Conservation (phyloP, 2,888 invertebrate species). For the Polydesmus complanatus region DNA sequence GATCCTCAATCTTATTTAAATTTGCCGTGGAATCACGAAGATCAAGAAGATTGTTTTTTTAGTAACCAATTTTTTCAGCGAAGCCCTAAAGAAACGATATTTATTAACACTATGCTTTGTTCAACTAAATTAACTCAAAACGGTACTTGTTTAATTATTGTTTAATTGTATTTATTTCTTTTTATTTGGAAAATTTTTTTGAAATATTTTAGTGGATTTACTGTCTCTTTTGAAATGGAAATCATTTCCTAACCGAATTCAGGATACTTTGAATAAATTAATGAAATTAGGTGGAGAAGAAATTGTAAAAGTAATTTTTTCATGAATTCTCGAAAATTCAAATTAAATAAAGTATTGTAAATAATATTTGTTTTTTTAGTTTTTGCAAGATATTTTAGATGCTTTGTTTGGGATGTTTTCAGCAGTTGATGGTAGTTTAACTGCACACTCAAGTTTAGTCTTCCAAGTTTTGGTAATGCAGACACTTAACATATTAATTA, state of each 20-base stretch:
- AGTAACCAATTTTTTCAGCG: constrained; percentile 44
- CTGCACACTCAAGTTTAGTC: constrained; percentile 75
- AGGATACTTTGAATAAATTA: constrained; percentile 68
- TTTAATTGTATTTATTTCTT: background rate
- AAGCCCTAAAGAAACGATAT: constrained; percentile 70
- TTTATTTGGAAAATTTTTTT: background rate
- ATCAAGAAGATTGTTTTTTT: constrained; percentile 23
- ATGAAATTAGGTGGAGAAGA: constrained; percentile 73
- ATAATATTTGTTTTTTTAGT: constrained; percentile 33
- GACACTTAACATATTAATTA: too few relatives aligned
- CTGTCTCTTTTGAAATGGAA: constrained; percentile 83
- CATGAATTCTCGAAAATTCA: background rate
- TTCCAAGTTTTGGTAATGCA: constrained; percentile 74
- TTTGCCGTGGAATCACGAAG: constrained; percentile 17
- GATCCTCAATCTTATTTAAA: constrained; percentile 40
- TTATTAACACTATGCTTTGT: constrained; percentile 68
- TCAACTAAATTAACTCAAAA: constrained; percentile 96
- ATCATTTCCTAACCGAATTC: constrained; percentile 69
- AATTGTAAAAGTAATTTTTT: constrained; percentile 49
- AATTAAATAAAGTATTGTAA: background rate
- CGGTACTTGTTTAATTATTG: constrained; percentile 38
- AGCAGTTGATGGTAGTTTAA: constrained; percentile 79
- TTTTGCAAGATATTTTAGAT: constrained; percentile 84
- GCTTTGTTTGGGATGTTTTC: constrained; percentile 86
- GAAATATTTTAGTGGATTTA: constrained; percentile 52